phyloP scores from a whole-genome alignment of 2,113 vertebrate genomes.

The Cochlearius cochlearius region DNA sequence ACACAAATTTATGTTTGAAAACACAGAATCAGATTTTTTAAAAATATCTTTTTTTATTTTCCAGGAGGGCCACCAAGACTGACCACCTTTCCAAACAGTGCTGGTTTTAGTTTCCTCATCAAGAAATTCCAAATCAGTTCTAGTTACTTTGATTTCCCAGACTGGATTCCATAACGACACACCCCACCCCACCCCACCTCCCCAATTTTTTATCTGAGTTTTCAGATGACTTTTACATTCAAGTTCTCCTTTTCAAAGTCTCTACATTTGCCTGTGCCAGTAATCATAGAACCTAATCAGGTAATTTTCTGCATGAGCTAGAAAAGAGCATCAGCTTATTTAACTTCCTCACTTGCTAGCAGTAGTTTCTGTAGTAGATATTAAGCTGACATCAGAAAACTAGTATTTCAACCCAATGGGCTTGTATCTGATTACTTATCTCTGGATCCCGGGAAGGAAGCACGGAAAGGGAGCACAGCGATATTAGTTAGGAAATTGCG shows the following conservation, averaged over 20 bases:
- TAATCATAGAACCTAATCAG: not conserved
- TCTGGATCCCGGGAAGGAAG: not conserved
- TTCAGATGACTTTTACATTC: not conserved
- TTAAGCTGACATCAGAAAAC: not conserved
- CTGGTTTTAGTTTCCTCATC: not conserved
- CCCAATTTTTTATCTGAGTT: not conserved
- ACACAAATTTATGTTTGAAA: not conserved
- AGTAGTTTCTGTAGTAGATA: not conserved
- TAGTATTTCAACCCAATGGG: not conserved
- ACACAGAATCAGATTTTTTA: not conserved
- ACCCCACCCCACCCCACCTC: accelerated
- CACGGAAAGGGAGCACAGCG: not conserved
- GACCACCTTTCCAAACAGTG: not conserved
- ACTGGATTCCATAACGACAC: not conserved
- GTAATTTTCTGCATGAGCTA: not conserved
- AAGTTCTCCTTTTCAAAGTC: not conserved
- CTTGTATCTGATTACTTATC: not conserved
- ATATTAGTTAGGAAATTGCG: not conserved
- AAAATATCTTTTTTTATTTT: accelerated
- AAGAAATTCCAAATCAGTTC: not conserved
- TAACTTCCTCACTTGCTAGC: not conserved
- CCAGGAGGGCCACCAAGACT: not conserved
- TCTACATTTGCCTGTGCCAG: not conserved
- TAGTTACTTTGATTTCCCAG: not conserved
- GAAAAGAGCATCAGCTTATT: not conserved